phyloP scores from a whole-genome alignment of 2,113 vertebrate genomes.

The Neogale vison region DNA sequence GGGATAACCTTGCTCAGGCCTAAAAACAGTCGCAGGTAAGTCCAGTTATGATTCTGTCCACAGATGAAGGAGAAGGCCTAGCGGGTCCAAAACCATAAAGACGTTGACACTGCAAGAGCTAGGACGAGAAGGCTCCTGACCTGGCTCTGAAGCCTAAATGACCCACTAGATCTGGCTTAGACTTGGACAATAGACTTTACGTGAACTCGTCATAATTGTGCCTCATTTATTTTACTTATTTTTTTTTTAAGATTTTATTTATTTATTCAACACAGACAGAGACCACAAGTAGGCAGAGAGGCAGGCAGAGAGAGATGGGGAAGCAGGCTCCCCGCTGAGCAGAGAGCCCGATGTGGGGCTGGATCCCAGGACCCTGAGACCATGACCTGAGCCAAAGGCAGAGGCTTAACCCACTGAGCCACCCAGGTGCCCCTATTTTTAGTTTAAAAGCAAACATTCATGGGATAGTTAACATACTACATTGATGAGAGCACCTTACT shows the following conservation, averaged over 20 bases:
- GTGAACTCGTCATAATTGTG: neutral
- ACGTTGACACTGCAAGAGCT: neutral
- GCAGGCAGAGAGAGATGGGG: too few species aligned
- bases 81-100: neutral
- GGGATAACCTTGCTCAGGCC: neutral
- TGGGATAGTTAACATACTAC: neutral
- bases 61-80: neutral
- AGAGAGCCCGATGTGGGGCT: too few species aligned
- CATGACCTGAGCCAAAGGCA: too few species aligned
- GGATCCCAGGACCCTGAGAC: too few species aligned
- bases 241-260: too few species aligned
- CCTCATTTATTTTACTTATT: neutral
- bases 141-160: neutral
- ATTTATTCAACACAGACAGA: too few species aligned
- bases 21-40: neutral
- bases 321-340: too few species aligned
- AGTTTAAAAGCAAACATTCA: conserved; percentile 8
- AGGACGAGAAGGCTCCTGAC: neutral
- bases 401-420: too few species aligned
- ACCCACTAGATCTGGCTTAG: neutral
- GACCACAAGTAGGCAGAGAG: too few species aligned
- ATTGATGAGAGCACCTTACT: neutral
- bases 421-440: neutral
- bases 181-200: neutral
- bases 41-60: neutral